Percentiles rank a stretch among this genome's conserved stretches.
Evolutionary conservation across 2,797 vertebrate species (phyloP).

Genomic region (Muscicapa striata): DNA sequence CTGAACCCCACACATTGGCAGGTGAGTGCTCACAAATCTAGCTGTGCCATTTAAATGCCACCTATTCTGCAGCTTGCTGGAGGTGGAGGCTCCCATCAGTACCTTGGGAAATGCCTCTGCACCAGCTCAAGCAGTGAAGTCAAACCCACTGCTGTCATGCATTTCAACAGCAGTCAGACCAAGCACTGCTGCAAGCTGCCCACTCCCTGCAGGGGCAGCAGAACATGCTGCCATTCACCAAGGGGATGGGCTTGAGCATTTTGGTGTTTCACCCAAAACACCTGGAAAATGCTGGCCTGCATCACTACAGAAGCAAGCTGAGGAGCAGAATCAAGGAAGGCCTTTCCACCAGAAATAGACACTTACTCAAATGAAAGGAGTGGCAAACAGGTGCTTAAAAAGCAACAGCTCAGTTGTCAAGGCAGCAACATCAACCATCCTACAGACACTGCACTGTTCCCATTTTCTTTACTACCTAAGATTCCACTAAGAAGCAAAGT

Average conservation of each 20-base stretch:
- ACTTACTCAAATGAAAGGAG: not conserved
- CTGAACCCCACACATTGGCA: not conserved
- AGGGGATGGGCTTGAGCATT: rapidly evolving
- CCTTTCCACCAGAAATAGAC: not conserved
- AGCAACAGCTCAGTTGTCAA: not conserved
- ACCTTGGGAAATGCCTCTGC: not conserved
- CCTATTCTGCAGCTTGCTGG: not conserved
- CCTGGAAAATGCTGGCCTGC: not conserved
- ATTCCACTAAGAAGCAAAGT: not conserved
- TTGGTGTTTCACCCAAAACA: not conserved
- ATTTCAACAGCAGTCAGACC: not conserved
- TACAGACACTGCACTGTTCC: not conserved
- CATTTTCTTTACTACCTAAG: not conserved
- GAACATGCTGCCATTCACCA: rapidly evolving
- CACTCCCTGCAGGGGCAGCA: not conserved
- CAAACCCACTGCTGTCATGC: not conserved
- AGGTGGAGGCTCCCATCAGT: not conserved
- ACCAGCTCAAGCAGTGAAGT: not conserved
- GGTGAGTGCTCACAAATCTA: not conserved
- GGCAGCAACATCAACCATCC: not conserved
- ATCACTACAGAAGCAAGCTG: not conserved
- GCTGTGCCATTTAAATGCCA: rapidly evolving
- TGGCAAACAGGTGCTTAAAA: not conserved
- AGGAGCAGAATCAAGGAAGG: not conserved
- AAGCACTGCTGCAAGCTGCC: not conserved